Evolutionary conservation across 2,888 invertebrate species (phyloP).

Genomic region (Pristionchus fissidentatus): DNA sequence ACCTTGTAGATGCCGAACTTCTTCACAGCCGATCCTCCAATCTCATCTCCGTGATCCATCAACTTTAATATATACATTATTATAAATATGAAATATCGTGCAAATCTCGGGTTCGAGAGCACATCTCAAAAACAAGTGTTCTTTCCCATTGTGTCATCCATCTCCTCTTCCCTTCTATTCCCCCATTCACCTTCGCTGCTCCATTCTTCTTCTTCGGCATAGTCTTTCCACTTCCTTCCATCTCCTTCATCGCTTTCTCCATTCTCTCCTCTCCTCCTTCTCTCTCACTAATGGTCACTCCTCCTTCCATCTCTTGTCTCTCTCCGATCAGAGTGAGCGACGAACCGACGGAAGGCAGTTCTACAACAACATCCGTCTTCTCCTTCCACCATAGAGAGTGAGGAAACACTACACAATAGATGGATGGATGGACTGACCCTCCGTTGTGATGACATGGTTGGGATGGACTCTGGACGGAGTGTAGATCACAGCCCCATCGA

Average conservation of each 20-base stretch:
- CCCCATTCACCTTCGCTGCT: background rate
- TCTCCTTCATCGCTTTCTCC: constrained; percentile 16
- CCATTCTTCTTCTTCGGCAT: background rate
- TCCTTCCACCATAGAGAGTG: background rate
- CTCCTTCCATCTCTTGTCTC: constrained; percentile 25
- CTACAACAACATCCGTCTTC: background rate
- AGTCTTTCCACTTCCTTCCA: background rate
- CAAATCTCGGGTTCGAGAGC: too few species aligned
- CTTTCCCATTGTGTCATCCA: too few species aligned
- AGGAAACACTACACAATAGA: background rate
- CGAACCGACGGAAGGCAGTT: background rate
- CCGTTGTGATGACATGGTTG: constrained; percentile 33
- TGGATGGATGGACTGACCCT: background rate
- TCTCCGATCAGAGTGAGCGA: background rate
- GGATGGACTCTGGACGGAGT: constrained; percentile 48
- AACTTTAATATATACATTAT: too few species aligned
- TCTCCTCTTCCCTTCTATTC: background rate
- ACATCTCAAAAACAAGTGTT: too few species aligned
- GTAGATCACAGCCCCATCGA: constrained; percentile 21
- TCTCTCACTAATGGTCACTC: background rate
- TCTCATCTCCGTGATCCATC: background rate
- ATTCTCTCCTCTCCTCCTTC: background rate
- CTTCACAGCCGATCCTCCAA: constrained; percentile 15
- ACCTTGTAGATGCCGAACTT: constrained; percentile 54
- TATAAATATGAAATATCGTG: too few species aligned